phyloP scores from a whole-genome alignment of 2,888 invertebrate species.

The Euphydryas editha region DNA sequence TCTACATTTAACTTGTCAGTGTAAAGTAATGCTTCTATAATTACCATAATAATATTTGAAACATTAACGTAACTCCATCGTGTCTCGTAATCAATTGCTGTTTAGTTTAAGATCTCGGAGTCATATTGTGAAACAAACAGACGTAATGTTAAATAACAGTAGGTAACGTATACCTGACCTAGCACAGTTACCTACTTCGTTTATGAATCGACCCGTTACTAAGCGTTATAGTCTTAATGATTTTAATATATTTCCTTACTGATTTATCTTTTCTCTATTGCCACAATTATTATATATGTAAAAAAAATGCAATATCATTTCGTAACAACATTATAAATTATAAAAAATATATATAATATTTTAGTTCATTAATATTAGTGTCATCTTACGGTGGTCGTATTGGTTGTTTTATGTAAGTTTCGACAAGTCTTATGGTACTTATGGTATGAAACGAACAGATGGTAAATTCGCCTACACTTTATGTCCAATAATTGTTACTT shows the following conservation, averaged over 20 bases:
- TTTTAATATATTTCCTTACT: constrained; percentile 14
- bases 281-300: background rate
- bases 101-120: background rate
- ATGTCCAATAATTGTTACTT: constrained; percentile 51
- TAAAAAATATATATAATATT: no score
- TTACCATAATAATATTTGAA: background rate
- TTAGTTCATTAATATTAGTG: no score
- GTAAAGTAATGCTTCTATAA: background rate
- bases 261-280: constrained; percentile 2
- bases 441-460: constrained; percentile 67
- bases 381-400: background rate
- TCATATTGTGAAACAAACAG: constrained; percentile 18
- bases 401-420: constrained; percentile 15
- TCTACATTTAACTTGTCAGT: no score
- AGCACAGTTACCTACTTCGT: constrained; percentile 34
- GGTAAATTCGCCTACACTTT: constrained; percentile 69
- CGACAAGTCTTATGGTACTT: constrained; percentile 15
- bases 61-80: background rate
- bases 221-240: constrained; percentile 21
- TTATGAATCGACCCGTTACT: constrained; percentile 30
- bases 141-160: constrained; percentile 29
- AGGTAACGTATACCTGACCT: constrained; percentile 34
- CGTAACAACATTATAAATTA: background rate
- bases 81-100: constrained; percentile 4
- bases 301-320: background rate